Evolutionary conservation across 1,140 invertebrate species (phyloP).

Genomic region (Globodera rostochiensis): DNA sequence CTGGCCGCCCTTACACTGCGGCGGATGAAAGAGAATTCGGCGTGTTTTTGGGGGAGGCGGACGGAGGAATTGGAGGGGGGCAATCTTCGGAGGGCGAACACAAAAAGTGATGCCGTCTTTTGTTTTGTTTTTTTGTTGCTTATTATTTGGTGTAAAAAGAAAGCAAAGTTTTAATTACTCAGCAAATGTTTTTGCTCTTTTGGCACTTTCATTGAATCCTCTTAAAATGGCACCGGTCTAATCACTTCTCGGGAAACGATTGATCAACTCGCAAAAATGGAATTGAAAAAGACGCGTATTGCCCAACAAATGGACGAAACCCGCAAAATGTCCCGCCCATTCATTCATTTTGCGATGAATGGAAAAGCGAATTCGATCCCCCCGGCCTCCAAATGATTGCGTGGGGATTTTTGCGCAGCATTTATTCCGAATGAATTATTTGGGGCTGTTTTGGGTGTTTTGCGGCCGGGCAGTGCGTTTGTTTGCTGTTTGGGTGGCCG

Average conservation of each 20-base stretch:
- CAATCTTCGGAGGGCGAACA: not conserved
- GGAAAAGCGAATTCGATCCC: not conserved
- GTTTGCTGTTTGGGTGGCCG: not conserved
- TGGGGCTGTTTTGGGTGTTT: not conserved
- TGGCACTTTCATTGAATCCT: not conserved
- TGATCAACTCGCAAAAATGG: too few relatives aligned
- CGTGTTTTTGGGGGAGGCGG: slow-evolving; percentile 2
- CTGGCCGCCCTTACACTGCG: not conserved
- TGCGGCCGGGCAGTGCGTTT: not conserved
- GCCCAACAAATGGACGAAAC: slow-evolving; percentile 11
- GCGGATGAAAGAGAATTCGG: slow-evolving; percentile 2
- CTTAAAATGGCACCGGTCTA: not conserved
- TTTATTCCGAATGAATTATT: not conserved
- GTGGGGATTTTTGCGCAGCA: not conserved
- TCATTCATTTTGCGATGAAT: not conserved
- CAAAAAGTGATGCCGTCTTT: not conserved
- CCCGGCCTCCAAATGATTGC: not conserved
- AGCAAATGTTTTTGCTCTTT: too few relatives aligned
- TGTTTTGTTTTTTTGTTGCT: too few relatives aligned
- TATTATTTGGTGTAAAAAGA: too few relatives aligned
- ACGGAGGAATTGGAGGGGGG: not conserved
- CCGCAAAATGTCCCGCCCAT: not conserved
- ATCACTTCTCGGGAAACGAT: not conserved
- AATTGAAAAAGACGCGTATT: not conserved
- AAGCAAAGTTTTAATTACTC: too few relatives aligned